Evolutionary conservation across 2,888 invertebrate species (phyloP), one percentile per base, ranked within the genome.

Genomic region (Eupithecia subfuscata): DNA sequence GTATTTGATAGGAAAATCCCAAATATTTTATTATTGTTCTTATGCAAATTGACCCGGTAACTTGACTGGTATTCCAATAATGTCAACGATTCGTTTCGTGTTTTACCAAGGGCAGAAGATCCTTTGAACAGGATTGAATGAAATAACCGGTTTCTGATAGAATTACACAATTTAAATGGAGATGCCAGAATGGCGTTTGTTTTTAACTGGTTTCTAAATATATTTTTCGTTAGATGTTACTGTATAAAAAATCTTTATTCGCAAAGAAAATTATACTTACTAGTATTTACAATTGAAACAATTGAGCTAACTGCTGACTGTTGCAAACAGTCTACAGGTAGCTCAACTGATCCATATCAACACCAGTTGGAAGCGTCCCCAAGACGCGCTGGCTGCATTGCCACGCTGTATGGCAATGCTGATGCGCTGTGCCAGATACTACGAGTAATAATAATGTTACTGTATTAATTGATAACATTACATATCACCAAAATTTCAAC

Each of bases 81-180:
- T 34, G 16, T 34, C 34, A 64, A 64, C 34, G 60, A 25, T 25
- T 25, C 25, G 22, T 60, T 5, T 22, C 12, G 12, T 56, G 22
- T 56, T 56, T 56, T 60, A 25, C 25, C 60, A 60, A 60, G 60
- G 60, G 60, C 60, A 25, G 25, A 60, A 25, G 25, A 60, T 60
- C 25, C 60, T 60, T 60, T 9, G 25, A 60, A 60, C 12, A 60
- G 25, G 60, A 25, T 60, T 25, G 60, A 67, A 67, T 37, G 5
- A 4, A 65, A 67, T 4, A 40, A 67, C 65, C 40, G 65, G 65
- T 67, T 67, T 37, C 65, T 65, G n/a, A 37, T 67, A 9, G 34
- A 18, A 22, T 34, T 18, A 64, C 64, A 67, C 40, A 40, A 67
- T 67, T 67, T n/a, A 67, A n/a, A 67, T 40, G 37, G 12, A 67